These are phyloP conservation scores for Sclerodermus sp. DNA, from an alignment of 2,888 invertebrate species.

Conservation along the genomic window DNA sequence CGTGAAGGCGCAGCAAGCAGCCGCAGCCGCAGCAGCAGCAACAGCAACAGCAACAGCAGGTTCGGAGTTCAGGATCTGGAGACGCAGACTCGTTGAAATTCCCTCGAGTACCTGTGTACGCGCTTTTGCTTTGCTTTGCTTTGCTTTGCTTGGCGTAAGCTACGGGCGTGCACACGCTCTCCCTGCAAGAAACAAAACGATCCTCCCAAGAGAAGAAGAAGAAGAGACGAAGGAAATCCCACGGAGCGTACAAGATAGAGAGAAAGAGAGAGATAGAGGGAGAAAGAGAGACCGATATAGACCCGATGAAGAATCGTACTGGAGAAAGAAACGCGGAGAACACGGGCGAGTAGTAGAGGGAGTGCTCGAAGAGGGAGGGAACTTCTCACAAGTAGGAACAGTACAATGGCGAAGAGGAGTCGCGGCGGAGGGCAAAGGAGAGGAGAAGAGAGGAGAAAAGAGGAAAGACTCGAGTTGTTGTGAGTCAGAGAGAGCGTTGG, in stretches of 20 bases:
- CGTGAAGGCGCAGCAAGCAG: too few relatives aligned
- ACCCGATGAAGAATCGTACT: neutral
- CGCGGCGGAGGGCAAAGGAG: constrained; percentile 20
- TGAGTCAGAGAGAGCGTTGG: constrained; percentile 26
- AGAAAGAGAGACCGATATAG: constrained; percentile 4
- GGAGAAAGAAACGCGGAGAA: too few relatives aligned
- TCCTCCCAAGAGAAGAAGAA: neutral
- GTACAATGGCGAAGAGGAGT: constrained; percentile 37
- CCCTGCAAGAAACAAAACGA: neutral
- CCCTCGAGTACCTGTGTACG: constrained; percentile 28
- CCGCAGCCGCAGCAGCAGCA: too few relatives aligned
- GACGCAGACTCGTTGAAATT: too few relatives aligned
- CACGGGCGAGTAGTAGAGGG: too few relatives aligned
- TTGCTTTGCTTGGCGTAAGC: too few relatives aligned
- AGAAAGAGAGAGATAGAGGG: constrained; percentile 11
- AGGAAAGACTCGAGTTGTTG: too few relatives aligned
- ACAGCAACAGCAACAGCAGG: too few relatives aligned
- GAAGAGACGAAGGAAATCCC: neutral
- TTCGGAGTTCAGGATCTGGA: too few relatives aligned
- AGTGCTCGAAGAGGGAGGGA: constrained; percentile 1
- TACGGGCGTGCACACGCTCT: neutral
- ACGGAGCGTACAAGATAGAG: constrained; percentile 7
- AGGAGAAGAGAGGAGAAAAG: too few relatives aligned
- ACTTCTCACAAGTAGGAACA: constrained; percentile 15
- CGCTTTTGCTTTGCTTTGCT: too few relatives aligned